Evolutionary conservation across 2,113 vertebrate species (phyloP).

Genomic region (Zosterops borbonicus): DNA sequence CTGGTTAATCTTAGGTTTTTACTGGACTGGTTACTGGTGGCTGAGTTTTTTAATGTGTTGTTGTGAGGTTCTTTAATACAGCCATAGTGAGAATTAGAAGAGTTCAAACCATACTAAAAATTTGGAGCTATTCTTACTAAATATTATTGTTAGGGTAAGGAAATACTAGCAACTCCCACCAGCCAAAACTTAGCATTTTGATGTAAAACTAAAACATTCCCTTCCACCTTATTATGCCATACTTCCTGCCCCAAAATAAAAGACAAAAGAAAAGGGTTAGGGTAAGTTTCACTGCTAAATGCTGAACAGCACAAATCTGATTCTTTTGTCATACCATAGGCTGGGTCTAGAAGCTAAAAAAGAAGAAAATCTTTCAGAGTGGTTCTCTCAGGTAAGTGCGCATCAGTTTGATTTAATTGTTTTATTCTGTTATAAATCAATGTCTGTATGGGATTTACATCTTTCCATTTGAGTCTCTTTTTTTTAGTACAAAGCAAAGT

Average conservation of each 20-base stretch:
- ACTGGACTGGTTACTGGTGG: not conserved
- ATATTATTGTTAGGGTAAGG: not conserved
- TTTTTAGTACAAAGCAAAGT: not conserved
- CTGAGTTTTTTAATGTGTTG: not conserved
- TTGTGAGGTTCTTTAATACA: not conserved
- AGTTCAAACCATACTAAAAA: not conserved
- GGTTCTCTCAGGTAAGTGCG: slow-evolving; percentile 92
- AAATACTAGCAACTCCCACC: not conserved
- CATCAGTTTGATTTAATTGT: not conserved
- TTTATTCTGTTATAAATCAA: not conserved
- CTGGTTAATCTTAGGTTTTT: not conserved
- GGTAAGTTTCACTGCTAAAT: not conserved
- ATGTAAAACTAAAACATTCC: not conserved
- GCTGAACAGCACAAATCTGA: not conserved
- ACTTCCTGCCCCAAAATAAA: not conserved
- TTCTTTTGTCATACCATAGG: slow-evolving; percentile 65
- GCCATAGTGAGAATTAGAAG: not conserved
- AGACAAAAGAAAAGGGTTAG: not conserved
- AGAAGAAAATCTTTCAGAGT: slow-evolving; percentile 94
- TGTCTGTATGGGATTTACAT: not conserved
- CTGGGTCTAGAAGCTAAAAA: slow-evolving; percentile 95
- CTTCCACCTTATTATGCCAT: not conserved
- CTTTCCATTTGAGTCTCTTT: not conserved
- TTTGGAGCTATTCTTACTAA: not conserved
- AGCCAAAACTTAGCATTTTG: not conserved